A percentile compares a stretch with the other conserved stretches of the same genome.
These are phyloP conservation scores for Luehdorfia chinensis DNA, from an alignment of 1,140 invertebrate genomes.

Conservation along the genomic window DNA sequence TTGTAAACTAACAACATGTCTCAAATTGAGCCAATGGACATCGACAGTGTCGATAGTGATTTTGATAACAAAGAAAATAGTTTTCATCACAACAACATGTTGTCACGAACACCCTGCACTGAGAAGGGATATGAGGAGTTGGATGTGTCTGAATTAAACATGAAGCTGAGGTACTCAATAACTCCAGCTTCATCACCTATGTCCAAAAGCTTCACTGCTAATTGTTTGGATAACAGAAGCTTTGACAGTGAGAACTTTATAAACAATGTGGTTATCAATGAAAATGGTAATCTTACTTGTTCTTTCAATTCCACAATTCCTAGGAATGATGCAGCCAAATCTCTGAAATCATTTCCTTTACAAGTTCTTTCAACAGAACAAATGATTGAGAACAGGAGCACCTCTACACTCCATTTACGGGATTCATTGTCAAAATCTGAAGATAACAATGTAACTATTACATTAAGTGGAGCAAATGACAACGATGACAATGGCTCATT, in stretches of 20 bases:
- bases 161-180: slow-evolving; percentile 63
- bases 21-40: slow-evolving; percentile 64
- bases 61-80: slow-evolving; percentile 68
- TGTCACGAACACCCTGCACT: slow-evolving; percentile 39
- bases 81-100: slow-evolving; percentile 54
- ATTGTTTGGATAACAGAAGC: slow-evolving; percentile 39
- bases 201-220: slow-evolving; percentile 58
- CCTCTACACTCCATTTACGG: slow-evolving; percentile 28
- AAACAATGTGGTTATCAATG: slow-evolving; percentile 26
- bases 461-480: slow-evolving; percentile 32
- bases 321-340: slow-evolving; percentile 41
- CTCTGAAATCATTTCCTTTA: slow-evolving; percentile 42
- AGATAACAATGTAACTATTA: slow-evolving; percentile 36
- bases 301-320: slow-evolving; percentile 55
- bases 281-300: slow-evolving; percentile 45
- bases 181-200: slow-evolving; percentile 60
- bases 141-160: slow-evolving; percentile 65
- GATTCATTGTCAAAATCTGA: slow-evolving; percentile 22
- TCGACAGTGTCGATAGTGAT: slow-evolving; percentile 50
- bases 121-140: slow-evolving; percentile 67
- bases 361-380: slow-evolving; percentile 38
- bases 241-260: slow-evolving; percentile 32
- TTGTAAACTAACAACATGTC: too few species aligned
- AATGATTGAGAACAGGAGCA: slow-evolving; percentile 34
- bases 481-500: slow-evolving; percentile 50